Conservation (phyloP, 2,888 invertebrate genomes). For the Julus scanicus region DNA sequence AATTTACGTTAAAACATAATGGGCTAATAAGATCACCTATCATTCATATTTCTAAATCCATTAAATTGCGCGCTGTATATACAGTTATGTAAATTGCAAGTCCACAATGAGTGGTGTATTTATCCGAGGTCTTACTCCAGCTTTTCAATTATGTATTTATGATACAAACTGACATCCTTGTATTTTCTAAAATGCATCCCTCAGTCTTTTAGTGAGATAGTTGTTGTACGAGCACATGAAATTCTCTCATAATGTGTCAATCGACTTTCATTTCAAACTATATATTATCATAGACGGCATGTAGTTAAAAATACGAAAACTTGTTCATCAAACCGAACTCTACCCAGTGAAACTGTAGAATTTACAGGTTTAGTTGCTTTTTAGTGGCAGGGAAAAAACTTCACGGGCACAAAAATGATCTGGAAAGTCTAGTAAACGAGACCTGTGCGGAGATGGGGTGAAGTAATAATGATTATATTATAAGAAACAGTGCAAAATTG, state of each 20-base stretch:
- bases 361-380: not conserved
- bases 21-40: not conserved
- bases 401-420: too few species aligned
- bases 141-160: slow-evolving; percentile 13
- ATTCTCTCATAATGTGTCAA: not conserved
- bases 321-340: not conserved
- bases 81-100: not conserved
- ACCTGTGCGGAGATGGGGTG: too few species aligned
- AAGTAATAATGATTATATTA: too few species aligned
- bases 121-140: not conserved
- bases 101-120: not conserved
- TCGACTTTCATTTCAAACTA: too few species aligned
- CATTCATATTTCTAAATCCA: not conserved
- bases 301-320: not conserved
- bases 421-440: too few species aligned
- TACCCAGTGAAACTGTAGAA: not conserved
- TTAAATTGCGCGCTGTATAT: not conserved
- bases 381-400: not conserved
- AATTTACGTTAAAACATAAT: not conserved
- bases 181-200: not conserved
- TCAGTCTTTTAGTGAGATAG: not conserved
- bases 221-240: not conserved
- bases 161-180: not conserved
- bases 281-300: not conserved
- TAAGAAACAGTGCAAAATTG: too few species aligned